These are phyloP conservation scores for Scrobipalpa costella DNA, from an alignment of 2,888 invertebrate species.

Conservation along the genomic window DNA sequence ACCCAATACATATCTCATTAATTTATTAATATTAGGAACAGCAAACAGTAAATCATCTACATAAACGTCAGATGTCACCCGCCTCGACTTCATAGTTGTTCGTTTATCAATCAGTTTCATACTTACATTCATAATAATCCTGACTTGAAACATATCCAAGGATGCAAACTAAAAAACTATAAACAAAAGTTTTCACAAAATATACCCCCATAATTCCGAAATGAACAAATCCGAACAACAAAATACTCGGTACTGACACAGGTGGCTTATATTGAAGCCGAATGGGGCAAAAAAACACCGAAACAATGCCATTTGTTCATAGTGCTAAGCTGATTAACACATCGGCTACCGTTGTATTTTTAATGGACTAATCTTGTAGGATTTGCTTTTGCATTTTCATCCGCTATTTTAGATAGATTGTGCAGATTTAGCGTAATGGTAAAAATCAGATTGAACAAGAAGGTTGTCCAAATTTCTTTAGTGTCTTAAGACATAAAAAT, in stretches of 20 bases:
- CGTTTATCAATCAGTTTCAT: not conserved
- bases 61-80: too few relatives aligned
- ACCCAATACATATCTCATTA: too few relatives aligned
- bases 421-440: too few relatives aligned
- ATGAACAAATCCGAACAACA: constrained; percentile 11
- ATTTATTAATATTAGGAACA: too few relatives aligned
- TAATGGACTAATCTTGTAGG: not conserved
- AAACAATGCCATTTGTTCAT: constrained; percentile 60
- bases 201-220: constrained; percentile 15
- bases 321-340: constrained; percentile 53
- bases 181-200: constrained; percentile 34
- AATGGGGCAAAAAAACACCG: constrained; percentile 43
- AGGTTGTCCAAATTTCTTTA: too few relatives aligned
- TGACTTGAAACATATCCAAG: constrained; percentile 46
- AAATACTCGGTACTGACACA: constrained; percentile 37
- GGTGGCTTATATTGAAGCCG: constrained; percentile 55
- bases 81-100: too few relatives aligned
- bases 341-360: constrained; percentile 32
- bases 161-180: constrained; percentile 37
- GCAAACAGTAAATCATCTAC: too few relatives aligned
- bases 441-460: too few relatives aligned
- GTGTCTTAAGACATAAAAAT: too few relatives aligned
- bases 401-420: not conserved
- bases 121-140: constrained; percentile 57
- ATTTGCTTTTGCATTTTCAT: not conserved